phyloP scores from a whole-genome alignment of 2,113 vertebrate species.

The Pao palembangensis region DNA sequence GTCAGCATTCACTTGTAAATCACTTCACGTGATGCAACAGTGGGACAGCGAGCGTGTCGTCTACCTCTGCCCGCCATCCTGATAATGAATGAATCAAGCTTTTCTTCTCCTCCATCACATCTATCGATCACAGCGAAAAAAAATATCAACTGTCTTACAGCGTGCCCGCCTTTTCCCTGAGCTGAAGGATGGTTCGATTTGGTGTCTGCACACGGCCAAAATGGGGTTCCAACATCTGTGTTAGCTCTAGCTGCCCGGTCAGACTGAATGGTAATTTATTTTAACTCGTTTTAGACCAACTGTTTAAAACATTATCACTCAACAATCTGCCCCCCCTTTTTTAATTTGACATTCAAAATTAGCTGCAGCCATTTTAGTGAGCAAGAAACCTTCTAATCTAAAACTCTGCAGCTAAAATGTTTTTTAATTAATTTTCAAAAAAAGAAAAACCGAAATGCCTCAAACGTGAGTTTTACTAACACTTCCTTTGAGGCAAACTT shows the following conservation, averaged over 20 bases:
- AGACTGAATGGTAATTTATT: conserved; percentile 3
- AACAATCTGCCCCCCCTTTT: neutral
- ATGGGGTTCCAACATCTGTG: conserved; percentile 66
- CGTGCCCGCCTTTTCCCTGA: neutral
- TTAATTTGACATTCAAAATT: too few relatives aligned
- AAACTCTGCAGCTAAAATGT: neutral
- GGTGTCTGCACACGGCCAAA: conserved; percentile 2
- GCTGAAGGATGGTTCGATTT: too few relatives aligned
- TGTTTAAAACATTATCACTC: conserved; percentile 21
- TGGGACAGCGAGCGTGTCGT: conserved; percentile 31
- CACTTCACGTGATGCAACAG: conserved; percentile 33
- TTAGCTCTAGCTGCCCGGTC: conserved; percentile 29
- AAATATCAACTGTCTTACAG: too few relatives aligned
- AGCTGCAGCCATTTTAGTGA: neutral
- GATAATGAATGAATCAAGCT: conserved; percentile 62
- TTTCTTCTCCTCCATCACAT: conserved; percentile 55
- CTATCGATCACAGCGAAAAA: conserved; percentile 51
- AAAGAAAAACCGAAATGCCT: neutral
- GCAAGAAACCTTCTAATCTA: too few relatives aligned
- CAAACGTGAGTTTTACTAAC: neutral
- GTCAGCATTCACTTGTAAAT: too few relatives aligned
- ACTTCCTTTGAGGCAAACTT: conserved; percentile 15
- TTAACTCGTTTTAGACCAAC: neutral
- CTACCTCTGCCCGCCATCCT: conserved; percentile 46
- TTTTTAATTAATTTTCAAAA: neutral